These are phyloP conservation scores for Threskiornis aethiopicus DNA, from an alignment of 2,797 vertebrate species.

Conservation along the genomic window DNA sequence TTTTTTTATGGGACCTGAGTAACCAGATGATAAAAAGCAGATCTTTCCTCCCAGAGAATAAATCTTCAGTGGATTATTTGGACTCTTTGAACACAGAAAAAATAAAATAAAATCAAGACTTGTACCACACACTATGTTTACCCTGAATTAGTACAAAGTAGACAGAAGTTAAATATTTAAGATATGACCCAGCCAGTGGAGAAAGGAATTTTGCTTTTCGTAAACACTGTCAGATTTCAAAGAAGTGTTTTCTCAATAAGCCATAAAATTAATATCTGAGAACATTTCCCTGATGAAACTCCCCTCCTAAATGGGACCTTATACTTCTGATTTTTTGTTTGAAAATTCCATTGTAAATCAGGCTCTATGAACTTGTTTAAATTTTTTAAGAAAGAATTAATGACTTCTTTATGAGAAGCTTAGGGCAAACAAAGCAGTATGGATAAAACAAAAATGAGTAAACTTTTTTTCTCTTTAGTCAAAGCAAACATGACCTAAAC, in stretches of 20 bases:
- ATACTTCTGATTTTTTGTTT: constrained; percentile 33
- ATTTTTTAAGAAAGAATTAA: not conserved
- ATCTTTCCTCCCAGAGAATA: not conserved
- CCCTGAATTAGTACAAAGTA: not conserved
- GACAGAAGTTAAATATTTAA: constrained; percentile 55
- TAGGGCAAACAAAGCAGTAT: not conserved
- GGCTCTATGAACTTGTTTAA: not conserved
- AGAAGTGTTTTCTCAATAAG: constrained; percentile 47
- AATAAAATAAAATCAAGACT: not conserved
- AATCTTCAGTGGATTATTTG: not conserved
- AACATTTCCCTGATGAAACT: not conserved
- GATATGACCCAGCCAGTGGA: not conserved
- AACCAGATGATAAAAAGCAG: constrained; percentile 53
- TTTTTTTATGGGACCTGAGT: constrained; percentile 13
- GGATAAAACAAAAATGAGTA: constrained; percentile 3
- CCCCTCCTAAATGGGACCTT: constrained; percentile 14
- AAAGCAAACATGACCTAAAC: not conserved
- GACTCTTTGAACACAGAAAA: not conserved
- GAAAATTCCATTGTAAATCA: constrained; percentile 29
- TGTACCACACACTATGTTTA: constrained; percentile 39
- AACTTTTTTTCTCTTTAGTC: not conserved
- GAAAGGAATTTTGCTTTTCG: constrained; percentile 24
- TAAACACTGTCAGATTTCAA: constrained; percentile 57
- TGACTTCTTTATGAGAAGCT: not conserved
- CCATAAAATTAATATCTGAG: not conserved